Conservation (phyloP, 2,113 vertebrate genomes). For the Ochotona curzoniae region DNA sequence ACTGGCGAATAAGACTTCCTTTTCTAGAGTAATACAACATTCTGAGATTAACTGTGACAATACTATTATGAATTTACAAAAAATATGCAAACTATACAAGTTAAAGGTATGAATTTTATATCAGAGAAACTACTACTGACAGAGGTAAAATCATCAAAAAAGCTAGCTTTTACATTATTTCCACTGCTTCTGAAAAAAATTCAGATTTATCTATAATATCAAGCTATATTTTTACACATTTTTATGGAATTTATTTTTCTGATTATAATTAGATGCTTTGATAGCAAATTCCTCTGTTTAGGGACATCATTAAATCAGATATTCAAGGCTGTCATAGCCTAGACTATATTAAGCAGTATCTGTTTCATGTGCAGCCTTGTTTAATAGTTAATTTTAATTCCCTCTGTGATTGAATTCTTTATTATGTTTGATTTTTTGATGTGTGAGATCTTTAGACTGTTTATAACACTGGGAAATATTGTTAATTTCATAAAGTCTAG, state of each 20-base stretch:
- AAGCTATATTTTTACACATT: slow-evolving; percentile 35
- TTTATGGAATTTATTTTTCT: slow-evolving; percentile 4
- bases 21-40: neutral
- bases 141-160: neutral
- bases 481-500: slow-evolving; percentile 5
- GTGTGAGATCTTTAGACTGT: neutral
- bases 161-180: neutral
- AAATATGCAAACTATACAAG: neutral
- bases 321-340: neutral
- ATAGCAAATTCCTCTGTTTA: slow-evolving; percentile 12
- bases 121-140: neutral
- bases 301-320: slow-evolving; percentile 22
- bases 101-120: neutral
- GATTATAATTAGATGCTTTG: slow-evolving; percentile 36
- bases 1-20: neutral
- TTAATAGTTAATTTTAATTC: slow-evolving; percentile 2
- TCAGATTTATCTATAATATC: slow-evolving; percentile 9
- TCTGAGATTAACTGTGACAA: neutral
- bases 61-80: neutral
- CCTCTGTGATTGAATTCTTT: neutral
- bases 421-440: slow-evolving; percentile 17
- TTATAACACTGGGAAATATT: neutral
- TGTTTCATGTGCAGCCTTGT: neutral
- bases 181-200: neutral
- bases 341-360: neutral